Conservation (phyloP, 2,113 vertebrate species). For the human (Homo sapiens) region DNA sequence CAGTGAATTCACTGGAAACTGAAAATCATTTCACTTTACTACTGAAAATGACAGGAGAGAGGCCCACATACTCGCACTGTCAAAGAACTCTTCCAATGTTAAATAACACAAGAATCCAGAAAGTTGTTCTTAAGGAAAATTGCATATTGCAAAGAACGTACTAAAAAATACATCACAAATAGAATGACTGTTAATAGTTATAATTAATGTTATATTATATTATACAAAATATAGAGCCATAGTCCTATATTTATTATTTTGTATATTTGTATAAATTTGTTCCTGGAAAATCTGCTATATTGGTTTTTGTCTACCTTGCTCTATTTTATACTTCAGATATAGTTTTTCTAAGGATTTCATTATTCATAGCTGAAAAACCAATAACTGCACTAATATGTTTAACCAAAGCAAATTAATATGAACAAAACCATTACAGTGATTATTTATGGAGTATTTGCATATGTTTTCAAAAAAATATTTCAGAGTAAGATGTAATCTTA, state of each 20-base stretch:
- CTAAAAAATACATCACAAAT: neutral
- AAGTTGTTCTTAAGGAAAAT: neutral
- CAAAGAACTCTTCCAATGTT: conserved; percentile 52
- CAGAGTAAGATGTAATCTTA: neutral
- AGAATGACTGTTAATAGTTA: neutral
- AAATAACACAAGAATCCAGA: conserved; percentile 32
- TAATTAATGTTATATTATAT: conserved; percentile 53
- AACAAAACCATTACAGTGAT: neutral
- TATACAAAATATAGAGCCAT: neutral
- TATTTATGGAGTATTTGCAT: neutral
- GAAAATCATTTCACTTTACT: conserved; percentile 77
- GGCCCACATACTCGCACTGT: conserved; percentile 28
- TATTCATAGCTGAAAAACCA: neutral
- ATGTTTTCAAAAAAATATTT: neutral
- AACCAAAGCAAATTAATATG: neutral
- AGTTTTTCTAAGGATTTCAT: neutral
- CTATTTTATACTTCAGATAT: neutral
- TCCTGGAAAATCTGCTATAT: neutral
- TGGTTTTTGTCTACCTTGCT: neutral
- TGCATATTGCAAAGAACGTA: conserved; percentile 32
- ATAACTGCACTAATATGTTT: neutral
- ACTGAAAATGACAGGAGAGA: conserved; percentile 77
- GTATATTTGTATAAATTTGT: neutral
- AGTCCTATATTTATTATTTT: neutral
- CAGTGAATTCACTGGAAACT: conserved; percentile 85